These are phyloP conservation scores for Halyomorpha halys DNA, from an alignment of 1,140 invertebrate species.

Conservation along the genomic window DNA sequence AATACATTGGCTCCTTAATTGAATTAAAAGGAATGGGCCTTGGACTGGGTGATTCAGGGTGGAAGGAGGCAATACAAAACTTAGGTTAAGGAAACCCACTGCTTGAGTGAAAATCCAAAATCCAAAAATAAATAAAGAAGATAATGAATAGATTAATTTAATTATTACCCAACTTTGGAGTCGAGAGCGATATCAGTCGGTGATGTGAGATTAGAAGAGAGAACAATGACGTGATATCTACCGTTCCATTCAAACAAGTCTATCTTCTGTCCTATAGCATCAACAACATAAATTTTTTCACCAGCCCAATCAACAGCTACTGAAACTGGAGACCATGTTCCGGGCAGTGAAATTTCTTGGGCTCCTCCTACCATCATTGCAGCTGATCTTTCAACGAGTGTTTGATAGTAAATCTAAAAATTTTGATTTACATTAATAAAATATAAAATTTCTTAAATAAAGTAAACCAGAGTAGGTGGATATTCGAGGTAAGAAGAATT, in stretches of 20 bases:
- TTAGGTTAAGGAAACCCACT: too few species aligned
- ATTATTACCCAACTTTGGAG: slow-evolving; percentile 63
- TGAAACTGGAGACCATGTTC: slow-evolving; percentile 77
- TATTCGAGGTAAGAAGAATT: too few species aligned
- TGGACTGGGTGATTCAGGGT: too few species aligned
- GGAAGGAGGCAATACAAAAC: too few species aligned
- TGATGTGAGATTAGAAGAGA: slow-evolving; percentile 82
- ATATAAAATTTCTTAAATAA: too few species aligned
- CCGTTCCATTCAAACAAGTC: slow-evolving; percentile 86
- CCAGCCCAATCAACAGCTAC: slow-evolving; percentile 95
- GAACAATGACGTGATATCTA: slow-evolving; percentile 71
- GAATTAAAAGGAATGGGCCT: too few species aligned
- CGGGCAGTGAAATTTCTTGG: slow-evolving; percentile 55
- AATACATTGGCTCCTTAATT: too few species aligned
- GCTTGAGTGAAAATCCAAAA: too few species aligned
- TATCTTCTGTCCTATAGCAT: slow-evolving; percentile 83
- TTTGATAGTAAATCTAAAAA: slow-evolving; percentile 51
- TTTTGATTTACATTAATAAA: not conserved
- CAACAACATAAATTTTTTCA: slow-evolving; percentile 90
- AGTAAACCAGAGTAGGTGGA: too few species aligned
- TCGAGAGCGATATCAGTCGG: slow-evolving; percentile 87
- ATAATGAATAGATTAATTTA: too few species aligned
- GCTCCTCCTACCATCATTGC: slow-evolving; percentile 33
- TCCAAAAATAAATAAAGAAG: too few species aligned
- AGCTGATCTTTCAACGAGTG: slow-evolving; percentile 38